phyloP scores from a whole-genome alignment of 2,888 invertebrate genomes.

The Phymatocera aterrima region DNA sequence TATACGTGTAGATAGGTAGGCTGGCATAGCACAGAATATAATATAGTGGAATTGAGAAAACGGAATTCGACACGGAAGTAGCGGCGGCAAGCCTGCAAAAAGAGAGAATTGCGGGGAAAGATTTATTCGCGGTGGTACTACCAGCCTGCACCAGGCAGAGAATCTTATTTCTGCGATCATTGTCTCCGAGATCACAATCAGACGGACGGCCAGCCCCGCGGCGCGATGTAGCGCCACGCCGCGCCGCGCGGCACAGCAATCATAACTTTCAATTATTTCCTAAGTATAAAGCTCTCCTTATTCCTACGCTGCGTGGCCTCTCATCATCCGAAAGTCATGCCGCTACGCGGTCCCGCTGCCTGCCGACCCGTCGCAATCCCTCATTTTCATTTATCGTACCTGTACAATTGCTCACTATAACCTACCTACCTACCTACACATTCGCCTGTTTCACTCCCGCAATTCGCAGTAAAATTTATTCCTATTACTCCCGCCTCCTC shows the following conservation, averaged over 20 bases:
- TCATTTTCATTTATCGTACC: constrained; percentile 21
- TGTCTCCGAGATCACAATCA: constrained; percentile 16
- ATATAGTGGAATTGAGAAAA: no score
- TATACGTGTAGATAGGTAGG: no score
- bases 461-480: no score
- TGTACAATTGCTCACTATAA: not conserved
- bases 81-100: no score
- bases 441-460: no score
- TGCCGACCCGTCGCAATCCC: not conserved
- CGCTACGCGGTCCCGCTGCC: not conserved
- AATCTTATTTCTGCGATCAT: constrained; percentile 18
- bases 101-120: no score
- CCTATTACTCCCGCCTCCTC: no score
- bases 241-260: not conserved
- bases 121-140: not conserved
- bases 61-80: constrained; percentile 23
- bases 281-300: constrained; percentile 4
- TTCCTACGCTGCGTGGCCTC: not conserved
- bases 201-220: not conserved
- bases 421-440: not conserved
- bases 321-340: constrained; percentile 10
- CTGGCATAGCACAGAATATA: no score
- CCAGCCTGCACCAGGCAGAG: not conserved
- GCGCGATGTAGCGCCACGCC: no score
- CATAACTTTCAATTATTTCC: constrained; percentile 31